phyloP scores from a whole-genome alignment of 2,113 vertebrate species.

The Cettia cetti region DNA sequence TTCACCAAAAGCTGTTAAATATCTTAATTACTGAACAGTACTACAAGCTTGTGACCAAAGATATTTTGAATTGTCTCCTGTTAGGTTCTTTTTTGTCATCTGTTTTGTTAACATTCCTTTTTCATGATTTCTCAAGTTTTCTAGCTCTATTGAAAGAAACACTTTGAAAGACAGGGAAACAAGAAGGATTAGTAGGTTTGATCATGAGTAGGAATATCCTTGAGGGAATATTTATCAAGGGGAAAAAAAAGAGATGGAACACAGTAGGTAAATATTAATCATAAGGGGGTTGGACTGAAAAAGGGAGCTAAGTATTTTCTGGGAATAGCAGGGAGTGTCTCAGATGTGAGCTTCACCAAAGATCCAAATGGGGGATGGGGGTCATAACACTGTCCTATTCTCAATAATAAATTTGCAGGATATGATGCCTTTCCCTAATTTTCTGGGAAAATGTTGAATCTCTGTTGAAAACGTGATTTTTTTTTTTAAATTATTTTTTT shows the following conservation, averaged over 20 bases:
- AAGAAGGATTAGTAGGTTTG: not conserved
- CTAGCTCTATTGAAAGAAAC: not conserved
- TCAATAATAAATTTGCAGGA: not conserved
- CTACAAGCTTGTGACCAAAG: not conserved
- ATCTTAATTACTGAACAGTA: not conserved
- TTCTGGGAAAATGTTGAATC: not conserved
- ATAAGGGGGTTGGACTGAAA: not conserved
- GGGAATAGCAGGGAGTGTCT: not conserved
- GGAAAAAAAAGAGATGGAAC: not conserved
- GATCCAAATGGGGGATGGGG: not conserved
- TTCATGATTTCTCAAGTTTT: not conserved
- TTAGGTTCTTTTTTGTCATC: not conserved
- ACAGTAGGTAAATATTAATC: not conserved
- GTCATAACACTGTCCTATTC: not conserved
- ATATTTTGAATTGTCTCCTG: not conserved
- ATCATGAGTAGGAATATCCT: not conserved
- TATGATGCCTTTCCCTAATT: not conserved
- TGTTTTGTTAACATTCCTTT: not conserved
- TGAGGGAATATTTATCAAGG: not conserved
- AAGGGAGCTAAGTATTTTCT: not conserved
- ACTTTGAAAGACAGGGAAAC: not conserved
- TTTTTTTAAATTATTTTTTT: too few species aligned
- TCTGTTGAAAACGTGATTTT: not conserved
- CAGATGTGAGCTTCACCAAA: not conserved
- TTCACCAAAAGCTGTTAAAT: not conserved